Evolutionary conservation across 1,140 invertebrate genomes (phyloP).

Genomic region (Hypothenemus hampei): DNA sequence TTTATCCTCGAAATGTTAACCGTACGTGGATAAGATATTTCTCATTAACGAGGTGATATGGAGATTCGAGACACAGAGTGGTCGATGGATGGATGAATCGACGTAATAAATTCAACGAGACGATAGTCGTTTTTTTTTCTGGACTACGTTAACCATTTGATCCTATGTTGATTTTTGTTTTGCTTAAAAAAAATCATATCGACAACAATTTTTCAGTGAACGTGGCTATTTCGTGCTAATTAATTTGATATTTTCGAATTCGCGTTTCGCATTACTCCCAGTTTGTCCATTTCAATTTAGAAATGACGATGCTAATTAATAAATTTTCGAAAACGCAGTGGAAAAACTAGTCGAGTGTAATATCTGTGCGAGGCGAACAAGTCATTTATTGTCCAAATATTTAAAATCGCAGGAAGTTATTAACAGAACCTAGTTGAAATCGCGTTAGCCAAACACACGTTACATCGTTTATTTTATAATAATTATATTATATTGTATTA

Average conservation of each 20-base stretch:
- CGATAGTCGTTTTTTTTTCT: no score
- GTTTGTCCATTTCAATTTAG: not conserved
- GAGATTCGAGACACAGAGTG: conserved; percentile 1
- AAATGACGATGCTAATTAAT: not conserved
- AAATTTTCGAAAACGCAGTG: no score
- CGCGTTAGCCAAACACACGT: not conserved
- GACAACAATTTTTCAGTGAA: no score
- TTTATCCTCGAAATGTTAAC: conserved; percentile 10
- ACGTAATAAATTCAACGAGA: no score
- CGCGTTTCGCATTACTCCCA: not conserved
- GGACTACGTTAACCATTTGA: no score
- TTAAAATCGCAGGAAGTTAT: conserved; percentile 2
- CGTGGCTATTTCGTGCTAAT: no score
- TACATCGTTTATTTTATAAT: conserved; percentile 1
- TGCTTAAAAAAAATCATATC: no score
- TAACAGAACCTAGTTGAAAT: conserved; percentile 1
- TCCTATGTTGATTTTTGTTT: no score
- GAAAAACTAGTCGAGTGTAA: not conserved
- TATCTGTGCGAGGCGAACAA: not conserved
- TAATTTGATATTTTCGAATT: not conserved
- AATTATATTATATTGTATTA: not conserved
- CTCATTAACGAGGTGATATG: conserved; percentile 13
- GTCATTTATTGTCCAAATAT: conserved; percentile 2
- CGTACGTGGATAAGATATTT: conserved; percentile 11
- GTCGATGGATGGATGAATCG: no score